Base-by-base conservation (phyloP, 2,113 vertebrate species). In the Synodontis membranacea region DNA sequence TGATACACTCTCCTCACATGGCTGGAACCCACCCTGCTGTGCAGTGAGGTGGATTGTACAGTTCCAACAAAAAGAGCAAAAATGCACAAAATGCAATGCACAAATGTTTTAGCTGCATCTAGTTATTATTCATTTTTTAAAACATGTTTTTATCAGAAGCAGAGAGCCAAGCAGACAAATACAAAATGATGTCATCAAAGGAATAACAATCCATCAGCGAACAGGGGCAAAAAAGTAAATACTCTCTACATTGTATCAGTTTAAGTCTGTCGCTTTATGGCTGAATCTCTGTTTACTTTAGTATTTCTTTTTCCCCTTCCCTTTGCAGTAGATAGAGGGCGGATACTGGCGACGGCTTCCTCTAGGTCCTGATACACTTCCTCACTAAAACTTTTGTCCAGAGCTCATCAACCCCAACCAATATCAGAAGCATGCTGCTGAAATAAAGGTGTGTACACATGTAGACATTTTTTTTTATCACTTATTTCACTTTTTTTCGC, bases 261-360 rank as follows among this genome's bases (percentile, higher is more conserved):
- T 85, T 82, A 4, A 80, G 42, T 86, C 81, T 46, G 54, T 79
- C 39, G 60, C 82, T 91, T 89, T 88, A 86, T 87, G 86, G 86
- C 82, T 64, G 37, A 37, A 42, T 37, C 72, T 84, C 12, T 91
- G 91, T 92, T 92, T 91, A 91, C 86, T 86, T 90, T 91, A 91
- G 87, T 84, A 8, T 87, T 86, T 85, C 86, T 91, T 88, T 91
- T 88, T 87, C 90, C 89, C 91, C 91, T 92, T 92, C 91, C 92
- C 83, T 91, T 82, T 90, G 88, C 88, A 90, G 92, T 92, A 93
- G 91, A 94, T 89, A 94, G 92, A 92, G 94, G 96, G 95, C 94
- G 94, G 94, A 93, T 95, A 94, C 95, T 93, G 94, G 93, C 92
- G 93, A 96, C 93, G 93, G 94, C 94, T 96, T 96, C 96, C 88